These are phyloP conservation scores for Talpa occidentalis DNA, from an alignment of 2,113 vertebrate genomes.

Conservation along the genomic window DNA sequence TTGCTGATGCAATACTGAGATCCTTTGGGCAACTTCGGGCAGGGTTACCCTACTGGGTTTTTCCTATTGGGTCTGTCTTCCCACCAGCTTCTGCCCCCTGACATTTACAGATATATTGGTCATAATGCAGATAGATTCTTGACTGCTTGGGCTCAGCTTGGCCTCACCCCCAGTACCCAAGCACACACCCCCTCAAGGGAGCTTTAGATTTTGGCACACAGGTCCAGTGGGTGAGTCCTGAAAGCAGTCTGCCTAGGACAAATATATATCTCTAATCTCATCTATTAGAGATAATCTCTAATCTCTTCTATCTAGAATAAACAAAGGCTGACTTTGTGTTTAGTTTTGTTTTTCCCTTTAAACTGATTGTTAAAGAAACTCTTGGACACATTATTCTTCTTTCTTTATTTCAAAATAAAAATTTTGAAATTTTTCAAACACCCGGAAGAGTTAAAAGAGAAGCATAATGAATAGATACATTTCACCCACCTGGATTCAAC, in stretches of 20 bases:
- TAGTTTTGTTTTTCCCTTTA: not conserved
- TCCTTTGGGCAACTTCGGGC: not conserved
- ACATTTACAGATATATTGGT: not conserved
- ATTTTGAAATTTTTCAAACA: not conserved
- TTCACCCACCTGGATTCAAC: not conserved
- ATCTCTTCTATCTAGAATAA: not conserved
- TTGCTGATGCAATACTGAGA: no score
- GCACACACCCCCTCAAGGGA: not conserved
- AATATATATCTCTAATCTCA: not conserved
- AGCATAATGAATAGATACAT: not conserved
- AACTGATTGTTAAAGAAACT: not conserved
- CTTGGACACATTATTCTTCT: not conserved
- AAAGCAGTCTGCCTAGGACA: not conserved
- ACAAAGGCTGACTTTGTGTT: not conserved
- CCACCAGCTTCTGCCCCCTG: not conserved
- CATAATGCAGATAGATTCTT: not conserved
- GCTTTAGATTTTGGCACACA: not conserved
- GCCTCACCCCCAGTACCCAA: not conserved
- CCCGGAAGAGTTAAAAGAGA: not conserved
- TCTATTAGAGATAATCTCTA: no score
- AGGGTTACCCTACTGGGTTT: not conserved
- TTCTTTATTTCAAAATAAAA: not conserved
- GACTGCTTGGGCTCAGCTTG: not conserved
- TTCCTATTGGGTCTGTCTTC: not conserved
- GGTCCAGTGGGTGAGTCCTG: not conserved